A percentile compares a stretch with the other conserved stretches of the same genome.
These are phyloP conservation scores for Sicus ferrugineus DNA, from an alignment of 2,888 invertebrate genomes.

Conservation along the genomic window DNA sequence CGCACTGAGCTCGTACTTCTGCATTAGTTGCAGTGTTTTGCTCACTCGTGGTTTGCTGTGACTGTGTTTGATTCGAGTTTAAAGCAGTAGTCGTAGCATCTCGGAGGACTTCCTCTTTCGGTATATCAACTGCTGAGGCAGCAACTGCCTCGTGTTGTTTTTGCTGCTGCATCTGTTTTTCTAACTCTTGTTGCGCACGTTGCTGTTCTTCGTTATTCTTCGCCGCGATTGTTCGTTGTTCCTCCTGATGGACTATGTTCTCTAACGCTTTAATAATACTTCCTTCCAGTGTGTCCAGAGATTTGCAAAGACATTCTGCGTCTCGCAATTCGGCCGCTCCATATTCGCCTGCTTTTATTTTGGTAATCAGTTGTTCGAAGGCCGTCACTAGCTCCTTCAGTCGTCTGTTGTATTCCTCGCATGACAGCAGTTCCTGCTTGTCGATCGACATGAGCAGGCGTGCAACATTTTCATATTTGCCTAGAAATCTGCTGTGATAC, in stretches of 20 bases:
- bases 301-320: slow-evolving; percentile 66
- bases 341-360: slow-evolving; percentile 63
- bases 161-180: slow-evolving; percentile 30
- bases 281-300: slow-evolving; percentile 65
- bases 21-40: slow-evolving; percentile 31
- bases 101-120: not conserved
- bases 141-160: not conserved
- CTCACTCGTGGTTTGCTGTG: slow-evolving; percentile 23
- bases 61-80: slow-evolving; percentile 38
- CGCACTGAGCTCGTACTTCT: slow-evolving; percentile 58
- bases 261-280: slow-evolving; percentile 61
- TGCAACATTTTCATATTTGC: slow-evolving; percentile 68
- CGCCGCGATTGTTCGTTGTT: slow-evolving; percentile 34
- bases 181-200: slow-evolving; percentile 39
- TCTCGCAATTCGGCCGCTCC: slow-evolving; percentile 67
- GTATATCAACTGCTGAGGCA: not conserved
- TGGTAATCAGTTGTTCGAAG: slow-evolving; percentile 55
- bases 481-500: slow-evolving; percentile 68
- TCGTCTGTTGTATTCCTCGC: slow-evolving; percentile 60
- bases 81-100: not conserved
- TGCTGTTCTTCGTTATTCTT: slow-evolving; percentile 38
- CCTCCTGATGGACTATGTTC: slow-evolving; percentile 49
- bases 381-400: slow-evolving; percentile 57
- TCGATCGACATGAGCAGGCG: slow-evolving; percentile 63
- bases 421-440: slow-evolving; percentile 61